Evolutionary conservation across 2,113 vertebrate species (phyloP), one percentile per base, ranked within the genome.

Genomic region (Egretta garzetta): DNA sequence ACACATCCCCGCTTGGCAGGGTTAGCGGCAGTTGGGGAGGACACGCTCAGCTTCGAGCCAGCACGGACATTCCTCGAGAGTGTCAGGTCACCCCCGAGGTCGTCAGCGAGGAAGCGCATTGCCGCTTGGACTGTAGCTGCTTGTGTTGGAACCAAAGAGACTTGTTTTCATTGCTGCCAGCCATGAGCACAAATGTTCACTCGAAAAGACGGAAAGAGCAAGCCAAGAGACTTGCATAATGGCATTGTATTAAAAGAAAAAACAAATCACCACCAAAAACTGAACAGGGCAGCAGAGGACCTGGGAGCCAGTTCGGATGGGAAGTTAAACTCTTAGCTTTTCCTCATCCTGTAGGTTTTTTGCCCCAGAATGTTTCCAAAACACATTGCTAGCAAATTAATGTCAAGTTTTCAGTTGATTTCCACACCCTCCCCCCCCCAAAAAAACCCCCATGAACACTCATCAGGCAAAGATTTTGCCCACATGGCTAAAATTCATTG

Each of bases 101-200:
- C 96, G 66, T 7, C 16, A 4, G 66, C 5, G 21, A 97, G 97
- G 97, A 97, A 98, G 93, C 21, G 3, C 63, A 33, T 50, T 80
- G 76, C 80, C 1, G 23, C 87, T 72, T 39, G 73, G 60, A 96
- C 96, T 98, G 94, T 76, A 95, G 88, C 85, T 80, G 58, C 97
- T 95, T 97, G 95, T 97, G 82, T 88, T 76, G 62, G 75, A 88
- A 91, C 90, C 70, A 94, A 87, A 94, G 92, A 88, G 86, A 8
- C 92, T 89, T 93, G 80, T 96, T 95, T 94, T 96, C 94, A 95
- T 52, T 88, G 82, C 94, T 96, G 58, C 90, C 79, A 84, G 92
- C 72, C 86, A 50, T 27, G 50, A 94, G 75, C 93, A 93, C 80
- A 92, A 88, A 96, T 5, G 87, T 87, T 64, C 93, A 19, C 70